These are phyloP conservation scores for Phorcus lineatus DNA, from an alignment of 2,888 invertebrate species.

Conservation along the genomic window DNA sequence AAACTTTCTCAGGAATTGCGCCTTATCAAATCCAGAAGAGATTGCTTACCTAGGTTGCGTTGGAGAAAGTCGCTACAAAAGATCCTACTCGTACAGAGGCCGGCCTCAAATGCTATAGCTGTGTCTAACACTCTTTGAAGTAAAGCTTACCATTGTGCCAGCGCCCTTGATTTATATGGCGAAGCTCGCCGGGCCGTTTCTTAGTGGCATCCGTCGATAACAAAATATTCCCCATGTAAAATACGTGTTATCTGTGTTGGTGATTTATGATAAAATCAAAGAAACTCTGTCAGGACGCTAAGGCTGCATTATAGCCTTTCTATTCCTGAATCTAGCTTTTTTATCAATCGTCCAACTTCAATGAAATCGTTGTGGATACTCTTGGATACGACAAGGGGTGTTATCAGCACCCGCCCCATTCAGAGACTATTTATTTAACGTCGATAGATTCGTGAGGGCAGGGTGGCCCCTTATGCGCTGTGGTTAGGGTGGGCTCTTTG, in stretches of 20 bases:
- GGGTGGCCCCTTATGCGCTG: background rate
- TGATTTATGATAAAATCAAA: constrained; percentile 15
- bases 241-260: constrained; percentile 6
- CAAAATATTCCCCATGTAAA: constrained; percentile 13
- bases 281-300: background rate
- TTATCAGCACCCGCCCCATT: background rate
- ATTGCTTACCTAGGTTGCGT: too few species aligned
- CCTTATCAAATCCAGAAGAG: too few species aligned
- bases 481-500: too few species aligned
- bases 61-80: background rate
- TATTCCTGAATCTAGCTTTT: background rate
- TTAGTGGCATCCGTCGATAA: background rate
- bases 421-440: background rate
- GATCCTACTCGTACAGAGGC: background rate
- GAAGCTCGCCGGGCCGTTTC: background rate
- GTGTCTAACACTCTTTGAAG: background rate
- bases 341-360: background rate
- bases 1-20: too few species aligned
- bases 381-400: background rate
- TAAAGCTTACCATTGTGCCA: background rate
- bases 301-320: background rate
- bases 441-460: background rate
- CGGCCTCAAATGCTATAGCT: background rate
- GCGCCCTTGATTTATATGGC: background rate
- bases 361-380: background rate